Conservation (phyloP, 2,113 vertebrate species). For the Fulica atra region DNA sequence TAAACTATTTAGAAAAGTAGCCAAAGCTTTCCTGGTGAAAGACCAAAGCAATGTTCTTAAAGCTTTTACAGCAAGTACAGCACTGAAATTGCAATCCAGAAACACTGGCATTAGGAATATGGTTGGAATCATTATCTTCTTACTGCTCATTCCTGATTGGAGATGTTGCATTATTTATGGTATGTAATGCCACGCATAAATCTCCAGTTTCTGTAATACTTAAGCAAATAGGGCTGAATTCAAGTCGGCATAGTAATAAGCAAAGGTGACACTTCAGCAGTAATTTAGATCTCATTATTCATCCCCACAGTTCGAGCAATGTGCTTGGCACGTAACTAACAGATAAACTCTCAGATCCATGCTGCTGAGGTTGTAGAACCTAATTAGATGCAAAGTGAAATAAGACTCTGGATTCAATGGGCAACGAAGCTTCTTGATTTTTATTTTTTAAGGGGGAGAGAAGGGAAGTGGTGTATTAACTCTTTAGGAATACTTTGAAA, state of each 20-base stretch:
- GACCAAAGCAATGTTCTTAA: background rate
- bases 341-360: background rate
- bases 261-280: conserved; percentile 49
- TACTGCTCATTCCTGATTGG: background rate
- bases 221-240: conserved; percentile 39
- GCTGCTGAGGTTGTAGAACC: background rate
- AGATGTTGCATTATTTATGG: conserved; percentile 60
- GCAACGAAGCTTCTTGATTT: background rate
- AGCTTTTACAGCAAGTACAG: background rate
- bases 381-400: background rate
- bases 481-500: background rate
- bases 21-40: background rate
- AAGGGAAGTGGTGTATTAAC: background rate
- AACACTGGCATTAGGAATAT: background rate
- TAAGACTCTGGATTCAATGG: background rate
- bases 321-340: background rate
- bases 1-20: background rate
- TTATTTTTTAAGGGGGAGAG: background rate
- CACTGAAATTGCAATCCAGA: background rate
- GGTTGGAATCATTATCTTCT: conserved; percentile 6
- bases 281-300: conserved; percentile 47
- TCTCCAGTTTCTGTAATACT: conserved; percentile 22
- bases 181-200: background rate
- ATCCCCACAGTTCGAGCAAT: background rate
- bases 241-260: conserved; percentile 33